These are phyloP conservation scores for Grallaria varia DNA, from an alignment of 2,113 vertebrate species.

Conservation along the genomic window DNA sequence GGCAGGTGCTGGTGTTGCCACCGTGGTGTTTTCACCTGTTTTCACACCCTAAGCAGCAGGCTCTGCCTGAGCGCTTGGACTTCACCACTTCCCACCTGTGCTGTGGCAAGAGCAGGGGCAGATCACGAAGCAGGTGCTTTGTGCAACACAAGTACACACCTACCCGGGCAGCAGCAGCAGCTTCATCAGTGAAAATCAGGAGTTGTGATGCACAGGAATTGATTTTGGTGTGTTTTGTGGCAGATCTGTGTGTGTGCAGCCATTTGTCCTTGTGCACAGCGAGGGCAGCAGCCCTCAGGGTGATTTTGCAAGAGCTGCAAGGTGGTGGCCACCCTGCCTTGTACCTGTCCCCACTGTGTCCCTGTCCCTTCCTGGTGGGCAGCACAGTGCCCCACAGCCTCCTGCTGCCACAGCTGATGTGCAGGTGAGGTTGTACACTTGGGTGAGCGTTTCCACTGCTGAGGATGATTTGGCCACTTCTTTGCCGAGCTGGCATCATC, in stretches of 20 bases:
- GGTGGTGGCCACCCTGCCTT: not conserved
- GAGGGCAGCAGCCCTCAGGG: not conserved
- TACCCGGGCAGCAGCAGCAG: not conserved
- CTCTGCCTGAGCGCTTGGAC: not conserved
- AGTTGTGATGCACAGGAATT: not conserved
- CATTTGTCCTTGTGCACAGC: not conserved
- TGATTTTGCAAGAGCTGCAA: not conserved
- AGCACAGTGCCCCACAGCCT: not conserved
- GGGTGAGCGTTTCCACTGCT: fast-evolving
- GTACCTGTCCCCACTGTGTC: not conserved
- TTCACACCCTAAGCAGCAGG: not conserved
- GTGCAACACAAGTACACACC: fast-evolving
- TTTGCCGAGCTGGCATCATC: not conserved
- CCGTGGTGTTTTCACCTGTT: not conserved
- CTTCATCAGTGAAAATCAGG: not conserved
- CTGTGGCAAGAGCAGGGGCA: not conserved
- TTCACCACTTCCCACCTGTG: not conserved
- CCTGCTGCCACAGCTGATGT: not conserved
- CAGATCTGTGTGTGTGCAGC: not conserved
- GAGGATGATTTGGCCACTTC: not conserved
- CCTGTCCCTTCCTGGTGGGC: fast-evolving
- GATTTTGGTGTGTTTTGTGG: not conserved
- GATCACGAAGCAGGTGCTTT: not conserved
- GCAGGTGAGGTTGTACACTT: not conserved
- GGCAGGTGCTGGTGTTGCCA: fast-evolving